Conservation (phyloP, 1,140 invertebrate species). For the Macrobrachium nipponense region DNA sequence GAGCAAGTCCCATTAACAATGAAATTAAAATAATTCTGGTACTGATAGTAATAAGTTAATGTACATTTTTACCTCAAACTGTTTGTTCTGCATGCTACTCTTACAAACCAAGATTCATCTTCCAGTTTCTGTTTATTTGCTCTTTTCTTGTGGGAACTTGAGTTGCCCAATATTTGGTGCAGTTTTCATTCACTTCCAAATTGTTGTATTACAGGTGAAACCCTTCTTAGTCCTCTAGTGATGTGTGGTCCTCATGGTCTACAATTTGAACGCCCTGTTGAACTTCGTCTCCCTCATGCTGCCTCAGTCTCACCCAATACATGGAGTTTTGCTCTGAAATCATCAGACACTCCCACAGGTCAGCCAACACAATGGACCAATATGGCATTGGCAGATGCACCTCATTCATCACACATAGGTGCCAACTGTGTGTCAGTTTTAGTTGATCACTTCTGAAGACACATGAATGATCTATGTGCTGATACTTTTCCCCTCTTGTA, state of each 20-base stretch:
- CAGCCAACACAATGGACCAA: conserved; percentile 81
- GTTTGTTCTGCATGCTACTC: background rate
- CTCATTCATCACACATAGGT: conserved; percentile 67
- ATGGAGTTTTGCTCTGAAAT: conserved; percentile 77
- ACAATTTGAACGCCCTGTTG: conserved; percentile 87
- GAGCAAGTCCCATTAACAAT: no score
- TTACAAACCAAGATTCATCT: no score
- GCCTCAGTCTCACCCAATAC: conserved; percentile 70
- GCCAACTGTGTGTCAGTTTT: conserved; percentile 87
- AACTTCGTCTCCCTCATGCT: conserved; percentile 76
- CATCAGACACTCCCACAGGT: conserved; percentile 83
- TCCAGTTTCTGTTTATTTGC: no score
- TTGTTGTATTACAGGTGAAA: conserved; percentile 79
- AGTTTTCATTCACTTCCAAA: background rate
- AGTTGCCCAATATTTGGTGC: background rate
- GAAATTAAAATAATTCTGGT: no score
- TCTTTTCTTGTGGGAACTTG: background rate
- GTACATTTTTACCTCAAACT: background rate
- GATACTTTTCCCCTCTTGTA: background rate
- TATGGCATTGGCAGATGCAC: conserved; percentile 69
- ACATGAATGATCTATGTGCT: background rate
- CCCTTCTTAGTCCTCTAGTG: conserved; percentile 89
- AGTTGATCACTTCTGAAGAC: conserved; percentile 84
- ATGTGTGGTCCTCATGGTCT: conserved; percentile 95
- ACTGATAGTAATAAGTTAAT: no score